These are phyloP conservation scores for Pontoporia blainvillei DNA, from an alignment of 2,113 vertebrate species.

Conservation along the genomic window DNA sequence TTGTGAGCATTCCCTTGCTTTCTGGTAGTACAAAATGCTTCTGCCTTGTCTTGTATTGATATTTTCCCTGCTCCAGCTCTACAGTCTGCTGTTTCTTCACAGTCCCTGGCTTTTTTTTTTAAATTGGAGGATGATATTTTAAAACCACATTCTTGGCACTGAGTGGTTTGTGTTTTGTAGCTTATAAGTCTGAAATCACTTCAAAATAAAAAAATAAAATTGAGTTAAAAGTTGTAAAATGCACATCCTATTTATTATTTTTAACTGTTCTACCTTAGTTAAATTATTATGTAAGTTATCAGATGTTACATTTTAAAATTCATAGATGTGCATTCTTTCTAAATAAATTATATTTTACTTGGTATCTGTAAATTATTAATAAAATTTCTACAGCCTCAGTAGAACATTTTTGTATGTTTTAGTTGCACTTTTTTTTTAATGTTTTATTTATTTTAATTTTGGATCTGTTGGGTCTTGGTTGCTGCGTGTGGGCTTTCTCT, in stretches of 20 bases:
- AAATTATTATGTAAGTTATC: not conserved
- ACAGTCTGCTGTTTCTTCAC: not conserved
- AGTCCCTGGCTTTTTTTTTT: not conserved
- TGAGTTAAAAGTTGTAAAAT: not conserved
- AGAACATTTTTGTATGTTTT: not conserved
- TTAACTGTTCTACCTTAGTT: not conserved
- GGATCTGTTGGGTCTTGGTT: no score
- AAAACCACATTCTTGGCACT: not conserved
- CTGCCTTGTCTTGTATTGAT: not conserved
- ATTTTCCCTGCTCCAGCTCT: not conserved
- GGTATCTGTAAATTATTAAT: not conserved
- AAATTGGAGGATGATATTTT: not conserved
- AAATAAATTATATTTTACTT: conserved; percentile 20
- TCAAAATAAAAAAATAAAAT: not conserved
- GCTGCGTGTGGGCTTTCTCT: no score
- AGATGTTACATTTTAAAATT: conserved; percentile 27
- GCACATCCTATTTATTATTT: not conserved
- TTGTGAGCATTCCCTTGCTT: conserved; percentile 7
- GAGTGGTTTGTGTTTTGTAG: not conserved
- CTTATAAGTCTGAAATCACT: conserved; percentile 18
- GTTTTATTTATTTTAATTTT: no score
- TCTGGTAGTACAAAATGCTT: not conserved
- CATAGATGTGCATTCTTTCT: not conserved
- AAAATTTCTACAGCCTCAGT: not conserved
- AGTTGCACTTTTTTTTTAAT: no score